Percentiles rank a stretch among this genome's conserved stretches.
Conservation (phyloP, 2,888 invertebrate genomes). For the Cerastis leucographa region DNA sequence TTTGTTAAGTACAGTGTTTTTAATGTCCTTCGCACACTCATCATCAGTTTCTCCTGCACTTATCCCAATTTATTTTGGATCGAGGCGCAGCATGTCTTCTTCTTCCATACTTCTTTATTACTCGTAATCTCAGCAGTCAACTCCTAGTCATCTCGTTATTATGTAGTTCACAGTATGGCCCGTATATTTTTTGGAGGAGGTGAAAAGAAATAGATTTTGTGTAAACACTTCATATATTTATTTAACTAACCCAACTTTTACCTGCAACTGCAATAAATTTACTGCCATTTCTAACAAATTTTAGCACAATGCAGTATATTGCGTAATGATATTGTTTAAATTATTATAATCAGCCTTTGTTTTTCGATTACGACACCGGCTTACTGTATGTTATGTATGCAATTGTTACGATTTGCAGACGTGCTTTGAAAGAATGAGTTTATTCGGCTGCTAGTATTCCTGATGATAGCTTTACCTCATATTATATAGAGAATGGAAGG, state of each 20-base stretch:
- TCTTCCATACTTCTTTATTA: background rate
- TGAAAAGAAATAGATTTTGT: background rate
- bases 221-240: background rate
- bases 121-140: too few species aligned
- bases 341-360: conserved; percentile 44
- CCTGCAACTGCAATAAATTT: background rate
- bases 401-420: background rate
- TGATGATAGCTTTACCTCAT: too few species aligned
- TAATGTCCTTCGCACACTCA: background rate
- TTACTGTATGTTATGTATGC: background rate
- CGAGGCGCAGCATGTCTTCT: background rate
- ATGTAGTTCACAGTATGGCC: background rate
- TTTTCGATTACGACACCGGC: conserved; percentile 26
- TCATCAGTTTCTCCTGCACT: background rate
- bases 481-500: too few species aligned
- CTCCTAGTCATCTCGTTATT: background rate
- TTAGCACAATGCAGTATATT: conserved; percentile 20
- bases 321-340: conserved; percentile 47
- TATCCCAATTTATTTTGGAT: background rate
- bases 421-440: background rate
- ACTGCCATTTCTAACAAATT: conserved; percentile 6
- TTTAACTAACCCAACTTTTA: background rate
- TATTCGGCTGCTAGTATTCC: background rate
- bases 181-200: background rate
- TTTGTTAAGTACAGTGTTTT: background rate